Base-by-base conservation (phyloP, 1,140 invertebrate species). In the Berghia stephanieae region DNA sequence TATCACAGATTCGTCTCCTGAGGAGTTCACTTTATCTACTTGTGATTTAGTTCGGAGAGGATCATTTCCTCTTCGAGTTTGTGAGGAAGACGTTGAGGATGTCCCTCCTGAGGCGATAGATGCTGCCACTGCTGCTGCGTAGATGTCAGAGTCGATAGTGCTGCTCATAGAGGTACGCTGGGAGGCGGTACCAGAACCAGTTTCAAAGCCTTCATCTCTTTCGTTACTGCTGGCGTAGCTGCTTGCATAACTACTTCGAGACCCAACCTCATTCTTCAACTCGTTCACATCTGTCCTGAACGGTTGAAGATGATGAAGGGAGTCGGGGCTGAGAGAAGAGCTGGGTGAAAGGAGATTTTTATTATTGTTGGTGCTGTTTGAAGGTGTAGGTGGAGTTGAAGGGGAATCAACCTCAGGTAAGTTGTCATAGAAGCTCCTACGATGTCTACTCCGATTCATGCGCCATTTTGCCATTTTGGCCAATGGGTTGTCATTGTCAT, bases 131-230 rank as follows among this genome's bases (percentile, higher is more conserved):
- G n/a, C n/a, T n/a, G n/a, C n/a, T n/a, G n/a, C n/a, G n/a, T 67
- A 44, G 10, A 80, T 67, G 70, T 88, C 87, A 1, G 85, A 85
- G 57, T 89, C 88, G 42, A 87, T 74, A 21, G 85, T 87, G 66
- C 87, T 88, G 80, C 86, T 87, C 71, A 88, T 81, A 8, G 88
- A 89, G 0, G 87, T 88, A 49, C 87, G 82, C 70, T 89, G 87
- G 13, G 87, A 88, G 46, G 87, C 82, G 8, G 86, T 87, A 34
- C 86, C 86, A 4, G 85, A 85, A 83, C 85, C 86, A 24, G 83
- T 87, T 71, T 89, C 88, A 78, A 89, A 88, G 16, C 88, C 88
- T 80, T 88, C 85, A 77, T 87, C 86, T 60, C 82, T 79, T 49
- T 83, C 83, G 74, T 82, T 86, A 68, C 81, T 83, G 75, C 84